Percentiles rank a stretch among this genome's conserved stretches.
Evolutionary conservation across 1,140 invertebrate genomes (phyloP).

Genomic region (Polyergus mexicanus): DNA sequence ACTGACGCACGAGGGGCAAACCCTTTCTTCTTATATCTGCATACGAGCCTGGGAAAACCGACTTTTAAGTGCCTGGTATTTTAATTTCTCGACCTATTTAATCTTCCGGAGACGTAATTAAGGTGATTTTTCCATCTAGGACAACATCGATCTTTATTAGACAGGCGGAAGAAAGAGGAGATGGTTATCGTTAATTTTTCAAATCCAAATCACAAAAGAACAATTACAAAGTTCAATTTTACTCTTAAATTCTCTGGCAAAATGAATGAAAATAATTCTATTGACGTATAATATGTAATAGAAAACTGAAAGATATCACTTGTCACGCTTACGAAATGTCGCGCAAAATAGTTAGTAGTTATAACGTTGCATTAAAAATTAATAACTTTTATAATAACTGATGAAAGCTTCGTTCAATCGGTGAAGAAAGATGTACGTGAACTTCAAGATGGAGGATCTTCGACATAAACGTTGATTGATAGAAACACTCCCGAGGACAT

Average conservation of each 20-base stretch:
- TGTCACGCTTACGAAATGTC: too few species aligned
- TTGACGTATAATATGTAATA: slow-evolving; percentile 3
- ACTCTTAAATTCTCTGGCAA: background rate
- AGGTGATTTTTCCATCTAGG: background rate
- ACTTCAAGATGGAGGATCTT: background rate
- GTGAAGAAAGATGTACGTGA: slow-evolving; percentile 1
- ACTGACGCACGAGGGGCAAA: slow-evolving; percentile 69
- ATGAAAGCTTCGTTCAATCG: background rate
- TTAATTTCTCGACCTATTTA: background rate
- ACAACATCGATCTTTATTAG: background rate
- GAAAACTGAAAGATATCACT: background rate
- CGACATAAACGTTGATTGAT: slow-evolving; percentile 1
- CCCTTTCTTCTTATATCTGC: slow-evolving; percentile 5
- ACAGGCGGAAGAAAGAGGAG: too few species aligned
- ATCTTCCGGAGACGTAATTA: background rate
- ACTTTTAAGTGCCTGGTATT: slow-evolving; percentile 29
- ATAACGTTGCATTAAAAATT: background rate
- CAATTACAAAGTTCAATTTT: background rate
- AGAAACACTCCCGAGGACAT: slow-evolving; percentile 1
- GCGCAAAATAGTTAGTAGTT: background rate
- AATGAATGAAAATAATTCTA: background rate
- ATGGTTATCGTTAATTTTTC: background rate
- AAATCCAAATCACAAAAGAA: background rate
- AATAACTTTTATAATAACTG: slow-evolving; percentile 7
- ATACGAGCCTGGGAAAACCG: slow-evolving; percentile 8